Evolutionary conservation across 1,140 invertebrate species (phyloP).

Genomic region (Trissolcus basalis): DNA sequence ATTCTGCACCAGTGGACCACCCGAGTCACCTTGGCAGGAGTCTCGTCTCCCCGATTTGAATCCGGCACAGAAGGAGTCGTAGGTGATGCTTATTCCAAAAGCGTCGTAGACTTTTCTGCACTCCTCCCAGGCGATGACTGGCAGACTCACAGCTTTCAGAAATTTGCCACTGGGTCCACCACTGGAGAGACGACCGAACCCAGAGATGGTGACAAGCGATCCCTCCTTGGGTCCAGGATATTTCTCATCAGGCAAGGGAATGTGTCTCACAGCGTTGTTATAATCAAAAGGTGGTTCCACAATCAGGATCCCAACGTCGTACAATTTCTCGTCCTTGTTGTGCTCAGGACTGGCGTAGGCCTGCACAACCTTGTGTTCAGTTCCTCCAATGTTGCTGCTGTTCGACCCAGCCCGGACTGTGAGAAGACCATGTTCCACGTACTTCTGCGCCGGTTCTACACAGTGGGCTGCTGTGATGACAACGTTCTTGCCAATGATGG

Average conservation of each 20-base stretch:
- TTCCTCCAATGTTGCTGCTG: conserved; percentile 1
- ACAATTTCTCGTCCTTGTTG: neutral
- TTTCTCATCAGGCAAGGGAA: neutral
- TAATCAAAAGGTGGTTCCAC: conserved; percentile 8
- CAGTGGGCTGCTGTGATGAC: conserved; percentile 83
- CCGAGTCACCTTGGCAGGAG: conserved; percentile 77
- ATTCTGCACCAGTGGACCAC: conserved; percentile 73
- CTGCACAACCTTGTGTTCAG: neutral
- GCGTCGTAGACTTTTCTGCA: neutral
- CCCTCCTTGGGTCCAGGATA: neutral
- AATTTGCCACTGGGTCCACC: conserved; percentile 1
- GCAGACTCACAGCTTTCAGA: conserved; percentile 11
- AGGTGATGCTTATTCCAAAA: neutral
- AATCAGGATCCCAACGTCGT: no score
- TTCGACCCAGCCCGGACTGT: conserved; percentile 13
- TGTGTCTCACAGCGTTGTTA: neutral
- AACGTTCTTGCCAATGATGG: conserved; percentile 77
- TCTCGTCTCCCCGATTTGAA: conserved; percentile 72
- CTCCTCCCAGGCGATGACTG: neutral
- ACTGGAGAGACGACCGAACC: neutral
- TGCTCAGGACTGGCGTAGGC: neutral
- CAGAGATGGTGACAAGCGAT: neutral
- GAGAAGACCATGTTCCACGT: no score
- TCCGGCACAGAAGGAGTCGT: conserved; percentile 73
- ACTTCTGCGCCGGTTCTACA: no score